Evolutionary conservation across 2,113 vertebrate genomes (phyloP), one percentile per base, ranked within the genome.

Genomic region (Octodon degus): DNA sequence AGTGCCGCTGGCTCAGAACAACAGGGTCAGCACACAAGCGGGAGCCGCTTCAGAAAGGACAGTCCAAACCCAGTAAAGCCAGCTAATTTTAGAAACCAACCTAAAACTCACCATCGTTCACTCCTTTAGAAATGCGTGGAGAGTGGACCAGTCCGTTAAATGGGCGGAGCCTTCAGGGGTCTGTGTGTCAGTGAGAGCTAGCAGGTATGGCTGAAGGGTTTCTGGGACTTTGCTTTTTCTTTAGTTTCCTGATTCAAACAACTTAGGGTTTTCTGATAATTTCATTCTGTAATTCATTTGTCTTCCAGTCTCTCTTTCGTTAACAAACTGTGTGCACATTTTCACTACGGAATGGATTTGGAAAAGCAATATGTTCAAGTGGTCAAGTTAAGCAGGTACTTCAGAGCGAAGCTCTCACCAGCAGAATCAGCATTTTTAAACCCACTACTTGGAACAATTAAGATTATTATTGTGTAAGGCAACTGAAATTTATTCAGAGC

Each of bases 261-360:
- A 43, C 12, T 63, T 58, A 96, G 60, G 96, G 89, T 96, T 89
- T 90, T 58, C 77, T 93, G 87, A 97, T 94, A 89, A 43, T 86
- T 94, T 82, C 13, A 93, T 77, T 88, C 32, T 43, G 43, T 65
- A 62, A 32, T 30, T 79, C 32, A 12, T 4, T 76, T 43, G 27
- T 7, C 12, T 95, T 37, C 24, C 1, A 0, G 5, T 83, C 77
- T 80, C 27, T 83, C 91, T 92, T 68, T 91, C 63, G 43, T 11
- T 83, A 86, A 65, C 93, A 68, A 93, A 97, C 79, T 83, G 47
- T 37, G 91, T 96, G 85, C 63, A 82, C 34, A 30, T 98, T 40
- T n/a, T 85, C 58, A 67, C 50, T n/a, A 50, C 87, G 43, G 13
- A 14, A 17, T 25, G 27, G 43, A 11, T 65, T 93, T 82, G 77